Evolutionary conservation across 2,888 invertebrate species (phyloP).

Genomic region (Amorpha juglandis): DNA sequence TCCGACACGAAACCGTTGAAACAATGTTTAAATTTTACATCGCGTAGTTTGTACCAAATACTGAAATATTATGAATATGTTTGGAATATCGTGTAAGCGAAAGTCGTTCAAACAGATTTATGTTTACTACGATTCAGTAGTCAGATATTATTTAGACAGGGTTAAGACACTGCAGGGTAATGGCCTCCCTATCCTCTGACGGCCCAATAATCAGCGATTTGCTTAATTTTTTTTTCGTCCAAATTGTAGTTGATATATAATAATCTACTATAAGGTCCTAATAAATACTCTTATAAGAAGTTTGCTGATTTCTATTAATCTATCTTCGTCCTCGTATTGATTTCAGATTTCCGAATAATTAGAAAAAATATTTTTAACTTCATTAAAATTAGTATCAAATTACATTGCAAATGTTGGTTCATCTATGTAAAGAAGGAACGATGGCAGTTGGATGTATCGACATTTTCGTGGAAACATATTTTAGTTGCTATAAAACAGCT

Average conservation of each 20-base stretch:
- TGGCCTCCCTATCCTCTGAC: too few relatives aligned
- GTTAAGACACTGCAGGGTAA: too few relatives aligned
- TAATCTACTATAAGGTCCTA: neutral
- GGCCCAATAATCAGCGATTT: too few relatives aligned
- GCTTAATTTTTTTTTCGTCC: too few relatives aligned
- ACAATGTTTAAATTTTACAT: slow-evolving; percentile 12
- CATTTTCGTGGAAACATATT: neutral
- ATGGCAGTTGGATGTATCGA: neutral
- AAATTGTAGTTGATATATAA: too few relatives aligned
- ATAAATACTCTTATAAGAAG: neutral
- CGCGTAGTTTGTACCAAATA: slow-evolving; percentile 12
- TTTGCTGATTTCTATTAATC: neutral
- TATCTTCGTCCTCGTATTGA: neutral
- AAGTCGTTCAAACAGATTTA: neutral
- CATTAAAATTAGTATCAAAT: neutral
- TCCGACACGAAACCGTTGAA: slow-evolving; percentile 20
- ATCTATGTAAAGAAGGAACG: neutral
- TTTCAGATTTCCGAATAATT: neutral
- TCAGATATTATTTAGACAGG: too few relatives aligned
- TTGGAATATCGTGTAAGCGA: slow-evolving; percentile 3
- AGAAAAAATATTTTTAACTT: neutral
- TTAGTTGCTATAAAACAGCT: neutral
- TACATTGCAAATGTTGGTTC: neutral
- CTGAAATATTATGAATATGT: slow-evolving; percentile 2
- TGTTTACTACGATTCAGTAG: neutral